These are phyloP conservation scores for Xiphophorus birchmanni DNA, from an alignment of 2,797 vertebrate genomes.

Conservation along the genomic window DNA sequence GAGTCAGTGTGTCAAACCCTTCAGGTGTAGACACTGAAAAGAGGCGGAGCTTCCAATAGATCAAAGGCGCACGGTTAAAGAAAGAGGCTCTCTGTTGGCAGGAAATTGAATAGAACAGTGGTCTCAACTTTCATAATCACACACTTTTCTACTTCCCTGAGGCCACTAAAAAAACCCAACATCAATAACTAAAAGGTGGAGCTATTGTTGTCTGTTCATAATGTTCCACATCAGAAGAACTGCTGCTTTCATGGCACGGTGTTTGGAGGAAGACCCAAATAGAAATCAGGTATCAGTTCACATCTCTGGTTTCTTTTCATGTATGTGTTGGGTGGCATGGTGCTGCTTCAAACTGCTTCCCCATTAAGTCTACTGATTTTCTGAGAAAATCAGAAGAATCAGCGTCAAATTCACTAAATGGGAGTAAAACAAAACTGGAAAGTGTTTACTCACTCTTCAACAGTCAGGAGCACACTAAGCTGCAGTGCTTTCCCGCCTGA, in stretches of 20 bases:
- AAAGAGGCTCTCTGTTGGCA: slow-evolving; percentile 6
- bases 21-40: slow-evolving; percentile 13
- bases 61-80: slow-evolving; percentile 8
- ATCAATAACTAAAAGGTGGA: slow-evolving; percentile 10
- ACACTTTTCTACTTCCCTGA: neutral
- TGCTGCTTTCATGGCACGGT: neutral
- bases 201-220: slow-evolving; percentile 6
- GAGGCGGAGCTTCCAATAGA: slow-evolving; percentile 2
- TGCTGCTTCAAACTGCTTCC: neutral
- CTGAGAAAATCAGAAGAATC: no score
- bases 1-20: neutral
- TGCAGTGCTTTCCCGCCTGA: no score
- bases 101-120: neutral
- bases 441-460: no score
- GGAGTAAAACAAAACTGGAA: neutral
- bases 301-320: neutral
- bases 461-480: no score
- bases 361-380: no score
- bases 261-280: neutral
- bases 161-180: neutral
- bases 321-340: neutral
- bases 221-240: neutral
- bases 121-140: slow-evolving; percentile 17
- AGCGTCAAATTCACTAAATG: neutral
- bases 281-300: slow-evolving; percentile 7